Base-by-base conservation (phyloP, 2,888 invertebrate species). In the Euspilapteryx auroguttella region DNA sequence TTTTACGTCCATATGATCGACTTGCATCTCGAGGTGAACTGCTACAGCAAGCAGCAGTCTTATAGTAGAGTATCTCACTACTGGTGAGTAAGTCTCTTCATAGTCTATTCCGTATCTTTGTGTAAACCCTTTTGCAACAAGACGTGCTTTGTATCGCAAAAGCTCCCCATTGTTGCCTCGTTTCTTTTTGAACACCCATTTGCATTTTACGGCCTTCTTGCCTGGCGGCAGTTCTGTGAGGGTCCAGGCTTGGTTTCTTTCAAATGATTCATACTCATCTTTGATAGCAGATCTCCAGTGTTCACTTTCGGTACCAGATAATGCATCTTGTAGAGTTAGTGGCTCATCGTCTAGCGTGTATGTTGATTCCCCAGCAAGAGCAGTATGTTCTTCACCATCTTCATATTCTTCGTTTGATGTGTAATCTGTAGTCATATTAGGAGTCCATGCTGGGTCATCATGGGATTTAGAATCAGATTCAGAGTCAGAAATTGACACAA, bases 131-230 rank as follows among this genome's bases (percentile, higher is more conserved):
- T 25, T 29, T 2, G 29, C 29, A 6, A 29, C 29, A 21, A 29
- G 25, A 8, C 29, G 25, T 3, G 29, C 29, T 29, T 29, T 29
- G 11, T 29, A 25, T 2, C 25, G 25, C 9, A 25, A 2, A 8
- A 29, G 14, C 21, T 29, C 10, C 4, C 29, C 29, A 11, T 25
- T 11, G 10, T 21, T 4, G 9, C 25, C 29, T 2, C 10, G 10
- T 15, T 29, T 29, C 11, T 21, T 29, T 12, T 29, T 29, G n/a
- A 25, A 29, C 10, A 29, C 29, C 29, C 29, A 29, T 14, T 29
- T 29, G 9, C 29, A 29, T 9, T 22, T 25, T 11, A 29, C 25
- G 4, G 25, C 24, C 21, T 25, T 29, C 14, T 25, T 14, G 4
- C 21, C 27, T 13, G 5, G 4, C 9, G 21, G 21, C 13, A 12